Base-by-base conservation (phyloP, 2,797 vertebrate species). In the Hypotaenidia okinawae region DNA sequence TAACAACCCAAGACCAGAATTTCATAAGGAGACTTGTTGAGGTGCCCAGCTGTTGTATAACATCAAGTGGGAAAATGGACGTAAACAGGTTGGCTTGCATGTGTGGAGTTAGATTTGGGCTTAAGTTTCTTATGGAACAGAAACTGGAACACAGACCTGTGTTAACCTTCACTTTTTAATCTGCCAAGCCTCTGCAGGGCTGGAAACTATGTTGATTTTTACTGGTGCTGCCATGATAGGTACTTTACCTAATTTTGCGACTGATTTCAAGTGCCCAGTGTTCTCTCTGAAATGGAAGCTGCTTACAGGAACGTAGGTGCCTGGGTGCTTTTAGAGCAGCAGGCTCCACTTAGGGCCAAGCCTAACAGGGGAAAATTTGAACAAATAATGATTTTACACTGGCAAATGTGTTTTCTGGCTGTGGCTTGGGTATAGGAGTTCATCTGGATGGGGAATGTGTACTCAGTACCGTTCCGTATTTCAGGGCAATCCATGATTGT, bases 11-110 rank as follows among this genome's bases (percentile, higher is more conserved):
- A 74, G 49, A 72, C 32, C 27, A 69, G 61, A 84, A 66, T 17
- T 0, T 0, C 12, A 25, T 2, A 28, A 59, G 35, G 24, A 79
- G 16, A 74, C 64, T 37, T 55, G 13, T 3, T 47, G 64, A 83
- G 37, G 33, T 11, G 7, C 9, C 35, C 41, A 70, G 62, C 14
- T 4, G 1, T 16, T 59, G 32, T 19, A 13, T n/a, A 16, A 4
- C 16, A 77, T 27, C 32, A 30, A n/a, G 9, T 3, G 25, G 62
- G 61, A 22, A 84, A 41, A 64, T 3, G 51, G 13, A 32, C 66
- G 58, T 72, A 33, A 68, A 32, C 37, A 25, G 17, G 5, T 10
- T 57, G 37, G n/a, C 52, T 52, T 64, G 13, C 32, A 24, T 7
- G 6, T 47, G 8, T 19, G 30, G 47, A 62, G 12, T 49, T 24